These are phyloP conservation scores for Dendroctonus valens DNA, from an alignment of 1,140 invertebrate species.

Conservation along the genomic window DNA sequence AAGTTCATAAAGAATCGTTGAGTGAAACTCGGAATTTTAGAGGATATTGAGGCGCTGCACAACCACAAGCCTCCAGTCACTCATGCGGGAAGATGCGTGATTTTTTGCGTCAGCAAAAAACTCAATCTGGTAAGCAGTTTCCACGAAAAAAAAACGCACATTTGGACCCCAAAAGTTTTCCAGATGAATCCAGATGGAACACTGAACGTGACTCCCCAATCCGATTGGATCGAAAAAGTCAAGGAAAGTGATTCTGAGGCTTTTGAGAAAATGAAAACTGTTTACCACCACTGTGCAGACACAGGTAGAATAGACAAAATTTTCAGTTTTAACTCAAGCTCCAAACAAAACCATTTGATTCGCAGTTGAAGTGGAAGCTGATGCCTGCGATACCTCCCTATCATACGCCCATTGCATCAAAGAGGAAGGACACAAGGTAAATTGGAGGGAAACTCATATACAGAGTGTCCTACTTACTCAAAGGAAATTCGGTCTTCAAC, in stretches of 20 bases:
- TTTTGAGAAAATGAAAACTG: conserved; percentile 6
- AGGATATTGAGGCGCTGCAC: conserved; percentile 9
- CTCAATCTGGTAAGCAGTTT: conserved; percentile 10
- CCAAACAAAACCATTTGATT: not conserved
- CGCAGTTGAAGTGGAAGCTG: conserved; percentile 2
- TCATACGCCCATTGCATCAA: conserved; percentile 5
- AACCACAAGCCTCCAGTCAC: conserved; percentile 12
- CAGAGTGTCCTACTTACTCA: too few species aligned
- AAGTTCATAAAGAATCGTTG: not conserved
- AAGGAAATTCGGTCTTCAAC: too few species aligned
- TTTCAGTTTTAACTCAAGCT: not conserved
- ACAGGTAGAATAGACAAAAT: not conserved
- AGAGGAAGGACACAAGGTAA: conserved; percentile 14
- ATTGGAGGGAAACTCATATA: not conserved
- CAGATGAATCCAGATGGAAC: conserved; percentile 17
- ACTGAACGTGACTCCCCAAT: not conserved
- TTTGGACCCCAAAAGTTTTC: not conserved
- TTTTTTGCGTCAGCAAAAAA: conserved; percentile 21
- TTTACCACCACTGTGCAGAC: conserved; percentile 1
- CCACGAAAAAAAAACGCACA: not conserved
- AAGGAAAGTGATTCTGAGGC: conserved; percentile 2
- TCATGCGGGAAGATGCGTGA: conserved; percentile 14
- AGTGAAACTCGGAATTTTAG: not conserved
- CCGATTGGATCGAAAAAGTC: conserved; percentile 10
- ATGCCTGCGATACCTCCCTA: conserved; percentile 9